Percentiles rank a stretch among this genome's conserved stretches.
Conservation (phyloP, 2,888 invertebrate genomes). For the Achlya flavicornis region DNA sequence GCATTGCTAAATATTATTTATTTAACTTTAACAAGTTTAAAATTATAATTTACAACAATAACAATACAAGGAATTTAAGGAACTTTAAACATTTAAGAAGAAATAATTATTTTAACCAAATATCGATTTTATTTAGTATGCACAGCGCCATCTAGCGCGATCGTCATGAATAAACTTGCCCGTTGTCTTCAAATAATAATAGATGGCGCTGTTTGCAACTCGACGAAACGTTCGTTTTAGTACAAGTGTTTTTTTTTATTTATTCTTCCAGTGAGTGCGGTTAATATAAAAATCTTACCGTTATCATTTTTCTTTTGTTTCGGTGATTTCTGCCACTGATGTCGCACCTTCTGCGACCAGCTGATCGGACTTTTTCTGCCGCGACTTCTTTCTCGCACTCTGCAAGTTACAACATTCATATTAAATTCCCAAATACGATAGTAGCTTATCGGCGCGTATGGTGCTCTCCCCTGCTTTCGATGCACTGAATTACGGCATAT, state of each 20-base stretch:
- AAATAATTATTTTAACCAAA: neutral
- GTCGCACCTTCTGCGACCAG: slow-evolving; percentile 86
- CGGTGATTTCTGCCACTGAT: slow-evolving; percentile 85
- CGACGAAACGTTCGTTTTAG: neutral
- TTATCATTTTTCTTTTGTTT: slow-evolving; percentile 59
- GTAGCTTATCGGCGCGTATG: slow-evolving; percentile 23
- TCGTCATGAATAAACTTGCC: slow-evolving; percentile 22
- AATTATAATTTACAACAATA: neutral
- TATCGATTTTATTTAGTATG: neutral
- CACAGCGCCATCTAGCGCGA: slow-evolving; percentile 39
- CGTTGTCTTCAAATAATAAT: slow-evolving; percentile 18
- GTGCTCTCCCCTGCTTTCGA: slow-evolving; percentile 32
- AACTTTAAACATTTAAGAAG: neutral
- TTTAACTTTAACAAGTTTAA: neutral
- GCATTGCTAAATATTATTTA: slow-evolving; percentile 16
- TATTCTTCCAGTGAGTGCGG: neutral
- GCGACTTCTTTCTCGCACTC: slow-evolving; percentile 81
- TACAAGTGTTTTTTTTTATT: neutral
- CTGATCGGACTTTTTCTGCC: slow-evolving; percentile 81
- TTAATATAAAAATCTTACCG: slow-evolving; percentile 50
- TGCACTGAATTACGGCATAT: slow-evolving; percentile 48
- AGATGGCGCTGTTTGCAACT: slow-evolving; percentile 58
- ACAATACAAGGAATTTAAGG: too few relatives aligned
- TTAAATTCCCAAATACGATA: slow-evolving; percentile 20
- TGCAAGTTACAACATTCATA: slow-evolving; percentile 65